phyloP scores from a whole-genome alignment of 2,797 vertebrate species.

The Oreonectes daqikongensis region DNA sequence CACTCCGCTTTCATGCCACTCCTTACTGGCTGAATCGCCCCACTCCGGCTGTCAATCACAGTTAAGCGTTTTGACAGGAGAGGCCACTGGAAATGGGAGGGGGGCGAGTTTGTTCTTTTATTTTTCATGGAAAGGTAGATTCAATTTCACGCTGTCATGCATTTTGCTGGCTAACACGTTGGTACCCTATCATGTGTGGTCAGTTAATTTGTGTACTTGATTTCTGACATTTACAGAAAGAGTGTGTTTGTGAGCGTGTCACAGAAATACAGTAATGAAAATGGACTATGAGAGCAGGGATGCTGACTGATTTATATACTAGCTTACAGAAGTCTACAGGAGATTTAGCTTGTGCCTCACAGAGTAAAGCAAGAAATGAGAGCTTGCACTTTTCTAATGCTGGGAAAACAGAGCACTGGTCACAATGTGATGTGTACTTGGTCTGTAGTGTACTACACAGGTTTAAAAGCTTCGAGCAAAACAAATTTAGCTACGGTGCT shows the following conservation, averaged over 20 bases:
- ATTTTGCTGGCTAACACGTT: slow-evolving; percentile 36
- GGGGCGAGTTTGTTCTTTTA: slow-evolving; percentile 10
- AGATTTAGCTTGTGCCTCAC: slow-evolving; percentile 63
- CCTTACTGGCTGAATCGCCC: slow-evolving; percentile 59
- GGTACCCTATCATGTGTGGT: slow-evolving; percentile 31
- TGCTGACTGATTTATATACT: slow-evolving; percentile 69
- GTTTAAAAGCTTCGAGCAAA: background rate
- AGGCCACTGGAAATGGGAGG: slow-evolving; percentile 44
- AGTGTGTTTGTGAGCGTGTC: slow-evolving; percentile 17
- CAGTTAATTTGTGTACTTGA: slow-evolving; percentile 60
- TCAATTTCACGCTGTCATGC: slow-evolving; percentile 58
- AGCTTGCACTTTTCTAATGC: slow-evolving; percentile 28
- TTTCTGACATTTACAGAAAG: slow-evolving; percentile 48
- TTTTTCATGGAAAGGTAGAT: slow-evolving; percentile 22
- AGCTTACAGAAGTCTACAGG: slow-evolving; percentile 64
- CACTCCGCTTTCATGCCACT: slow-evolving; percentile 59
- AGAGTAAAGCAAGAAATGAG: slow-evolving; percentile 33
- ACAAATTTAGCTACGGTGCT: background rate
- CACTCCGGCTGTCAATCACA: slow-evolving; percentile 65
- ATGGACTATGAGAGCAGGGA: slow-evolving; percentile 49
- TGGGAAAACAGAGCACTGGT: slow-evolving; percentile 3
- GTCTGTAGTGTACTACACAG: background rate
- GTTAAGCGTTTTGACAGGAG: slow-evolving; percentile 62
- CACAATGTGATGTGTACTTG: background rate
- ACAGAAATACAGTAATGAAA: slow-evolving; percentile 30